Evolutionary conservation across 2,888 invertebrate species (phyloP), one percentile per base, ranked within the genome.

Genomic region (Caenorhabditis macrosperma): DNA sequence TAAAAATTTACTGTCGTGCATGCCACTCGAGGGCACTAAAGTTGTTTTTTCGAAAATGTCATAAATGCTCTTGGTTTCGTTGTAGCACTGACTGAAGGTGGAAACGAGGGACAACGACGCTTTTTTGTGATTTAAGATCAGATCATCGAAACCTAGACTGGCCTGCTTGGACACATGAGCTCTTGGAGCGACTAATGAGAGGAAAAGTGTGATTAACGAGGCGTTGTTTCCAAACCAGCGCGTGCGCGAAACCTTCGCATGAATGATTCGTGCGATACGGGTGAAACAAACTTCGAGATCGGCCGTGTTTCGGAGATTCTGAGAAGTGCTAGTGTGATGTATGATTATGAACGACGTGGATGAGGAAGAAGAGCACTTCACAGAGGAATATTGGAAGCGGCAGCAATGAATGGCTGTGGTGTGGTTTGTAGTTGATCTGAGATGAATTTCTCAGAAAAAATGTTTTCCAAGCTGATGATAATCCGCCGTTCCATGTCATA

Each of bases 1-100:
- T 54, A 41, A 46, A 57, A 48, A 48, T 67, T 67, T 55, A 68
- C 48, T 48, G 44, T 57, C 46, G 57, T 57, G 30, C 46, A 44
- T 44, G n/a, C 44, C 44, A 44, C 44, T 44, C 44, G 17, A 44
- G 38, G n/a, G 15, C n/a, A 15, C 28, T 52, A 26, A 15, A 28
- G 28, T 28, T 28, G n/a, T 52, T 52, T 12, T 4, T 28, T 15
- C 10, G 15, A 44, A 9, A n/a, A n/a, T n/a, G n/a, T n/a, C n/a
- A n/a, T n/a, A n/a, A n/a, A n/a, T n/a, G n/a, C n/a, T 35, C 10
- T 35, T 35, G 7, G 7, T 35, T 35, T 35, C 7, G 35, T 35
- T 6, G 10, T 12, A 3, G 41, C 12, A 41, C 10, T 10, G 41
- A 35, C 35, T 35, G 35, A 10, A 35, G 35, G 35, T 9, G 10